Conservation (phyloP, 2,888 invertebrate genomes). For the Sisyra terminalis region DNA sequence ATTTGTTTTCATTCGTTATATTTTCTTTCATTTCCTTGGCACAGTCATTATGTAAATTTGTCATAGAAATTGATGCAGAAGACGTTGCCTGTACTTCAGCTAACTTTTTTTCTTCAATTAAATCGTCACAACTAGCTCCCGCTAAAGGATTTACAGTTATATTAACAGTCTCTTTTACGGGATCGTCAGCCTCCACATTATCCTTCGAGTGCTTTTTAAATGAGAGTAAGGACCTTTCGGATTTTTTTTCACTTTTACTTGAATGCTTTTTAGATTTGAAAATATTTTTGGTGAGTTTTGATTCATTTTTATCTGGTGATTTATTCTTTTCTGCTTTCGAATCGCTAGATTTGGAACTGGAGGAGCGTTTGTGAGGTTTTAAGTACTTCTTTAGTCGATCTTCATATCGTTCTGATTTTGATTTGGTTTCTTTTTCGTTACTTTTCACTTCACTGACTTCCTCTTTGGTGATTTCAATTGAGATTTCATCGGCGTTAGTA, state of each 20-base stretch:
- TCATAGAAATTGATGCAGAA: too few relatives aligned
- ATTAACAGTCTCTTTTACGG: neutral
- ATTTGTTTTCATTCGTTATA: too few relatives aligned
- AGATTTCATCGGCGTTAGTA: conserved; percentile 27
- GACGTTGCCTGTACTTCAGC: too few relatives aligned
- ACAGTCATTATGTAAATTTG: too few relatives aligned
- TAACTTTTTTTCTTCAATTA: too few relatives aligned
- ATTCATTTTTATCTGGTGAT: conserved; percentile 10
- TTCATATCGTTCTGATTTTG: conserved; percentile 3
- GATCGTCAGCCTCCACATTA: neutral
- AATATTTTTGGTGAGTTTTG: conserved; percentile 4
- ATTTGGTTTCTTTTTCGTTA: conserved; percentile 16
- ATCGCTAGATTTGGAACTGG: neutral
- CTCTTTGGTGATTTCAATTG: conserved; percentile 25
- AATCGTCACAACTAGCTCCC: too few relatives aligned
- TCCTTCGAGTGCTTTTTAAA: neutral
- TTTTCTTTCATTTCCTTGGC: too few relatives aligned
- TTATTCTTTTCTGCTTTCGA: conserved; percentile 7
- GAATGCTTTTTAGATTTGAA: conserved; percentile 8
- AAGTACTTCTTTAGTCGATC: conserved; percentile 1
- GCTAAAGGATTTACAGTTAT: conserved; percentile 2
- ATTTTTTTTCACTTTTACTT: conserved; percentile 12
- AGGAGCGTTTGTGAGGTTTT: neutral
- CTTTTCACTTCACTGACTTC: conserved; percentile 21
- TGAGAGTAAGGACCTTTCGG: conserved; percentile 2